A percentile compares a stretch with the other conserved stretches of the same genome.
phyloP scores from a whole-genome alignment of 2,113 vertebrate species.

The Ahaetulla prasina region DNA sequence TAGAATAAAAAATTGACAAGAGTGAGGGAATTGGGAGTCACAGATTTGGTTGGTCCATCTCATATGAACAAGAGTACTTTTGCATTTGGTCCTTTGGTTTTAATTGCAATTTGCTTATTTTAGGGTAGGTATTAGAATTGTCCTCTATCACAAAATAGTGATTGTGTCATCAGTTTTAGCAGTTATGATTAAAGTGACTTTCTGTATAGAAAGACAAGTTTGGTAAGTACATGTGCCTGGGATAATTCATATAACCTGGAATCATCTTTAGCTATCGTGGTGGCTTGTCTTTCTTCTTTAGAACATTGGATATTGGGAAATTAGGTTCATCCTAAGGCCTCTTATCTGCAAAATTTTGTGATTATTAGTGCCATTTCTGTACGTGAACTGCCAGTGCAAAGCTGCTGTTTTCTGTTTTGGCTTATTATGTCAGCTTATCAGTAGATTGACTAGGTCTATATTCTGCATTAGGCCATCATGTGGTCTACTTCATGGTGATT shows the following conservation, averaged over 20 bases:
- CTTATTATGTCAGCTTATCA: not conserved
- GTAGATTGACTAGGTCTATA: not conserved
- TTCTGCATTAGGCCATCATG: not conserved
- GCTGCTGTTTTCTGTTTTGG: not conserved
- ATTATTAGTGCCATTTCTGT: not conserved
- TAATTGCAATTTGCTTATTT: not conserved
- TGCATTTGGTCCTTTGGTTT: not conserved
- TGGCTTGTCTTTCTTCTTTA: not conserved
- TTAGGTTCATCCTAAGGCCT: not conserved
- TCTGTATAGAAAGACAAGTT: not conserved
- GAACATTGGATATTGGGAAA: not conserved
- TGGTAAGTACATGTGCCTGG: not conserved
- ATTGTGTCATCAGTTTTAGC: not conserved
- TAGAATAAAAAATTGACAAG: not conserved
- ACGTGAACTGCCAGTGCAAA: not conserved
- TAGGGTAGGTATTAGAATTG: not conserved
- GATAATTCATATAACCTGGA: not conserved
- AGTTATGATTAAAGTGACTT: not conserved
- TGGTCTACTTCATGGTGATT: not conserved
- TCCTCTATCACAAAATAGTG: not conserved
- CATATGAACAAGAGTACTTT: not conserved
- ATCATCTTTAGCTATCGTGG: not conserved
- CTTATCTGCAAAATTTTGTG: not conserved
- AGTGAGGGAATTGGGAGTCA: not conserved
- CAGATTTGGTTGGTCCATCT: not conserved